phyloP scores from a whole-genome alignment of 35 echinoderm and acorn worm genomes.

The Lytechinus variegatus region DNA sequence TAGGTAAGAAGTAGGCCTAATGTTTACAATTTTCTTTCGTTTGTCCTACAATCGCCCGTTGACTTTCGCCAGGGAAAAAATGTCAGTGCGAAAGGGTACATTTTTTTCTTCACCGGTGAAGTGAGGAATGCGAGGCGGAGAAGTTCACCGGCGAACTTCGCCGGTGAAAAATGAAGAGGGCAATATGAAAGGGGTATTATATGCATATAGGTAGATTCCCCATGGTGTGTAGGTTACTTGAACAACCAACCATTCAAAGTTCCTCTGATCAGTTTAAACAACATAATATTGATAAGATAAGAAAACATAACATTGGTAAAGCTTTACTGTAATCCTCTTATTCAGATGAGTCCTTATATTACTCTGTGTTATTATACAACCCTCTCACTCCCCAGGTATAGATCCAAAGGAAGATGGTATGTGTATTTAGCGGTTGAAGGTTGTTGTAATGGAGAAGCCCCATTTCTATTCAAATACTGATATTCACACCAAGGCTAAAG shows the following conservation, averaged over 20 bases:
- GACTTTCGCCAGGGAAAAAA: too few species aligned
- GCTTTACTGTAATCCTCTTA: neutral
- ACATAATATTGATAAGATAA: neutral
- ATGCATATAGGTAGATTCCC: too few species aligned
- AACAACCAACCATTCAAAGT: neutral
- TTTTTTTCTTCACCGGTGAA: too few species aligned
- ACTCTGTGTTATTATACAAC: neutral
- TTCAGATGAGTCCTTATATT: neutral
- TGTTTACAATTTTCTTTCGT: too few species aligned
- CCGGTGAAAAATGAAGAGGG: too few species aligned
- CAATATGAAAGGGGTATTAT: too few species aligned
- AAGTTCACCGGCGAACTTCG: too few species aligned
- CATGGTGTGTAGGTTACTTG: neutral
- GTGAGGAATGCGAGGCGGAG: too few species aligned
- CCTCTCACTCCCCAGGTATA: neutral
- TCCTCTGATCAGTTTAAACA: conserved; percentile 8
- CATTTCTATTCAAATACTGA: neutral
- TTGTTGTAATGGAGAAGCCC: conserved; percentile 17
- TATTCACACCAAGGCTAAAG: neutral
- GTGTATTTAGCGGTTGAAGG: neutral
- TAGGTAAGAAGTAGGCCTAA: too few species aligned
- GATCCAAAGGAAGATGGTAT: neutral
- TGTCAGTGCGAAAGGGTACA: too few species aligned
- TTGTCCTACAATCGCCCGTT: too few species aligned
- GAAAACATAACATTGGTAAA: neutral